Evolutionary conservation across 2,888 invertebrate genomes (phyloP), one percentile per base, ranked within the genome.

Genomic region (Stenodema calcarata): DNA sequence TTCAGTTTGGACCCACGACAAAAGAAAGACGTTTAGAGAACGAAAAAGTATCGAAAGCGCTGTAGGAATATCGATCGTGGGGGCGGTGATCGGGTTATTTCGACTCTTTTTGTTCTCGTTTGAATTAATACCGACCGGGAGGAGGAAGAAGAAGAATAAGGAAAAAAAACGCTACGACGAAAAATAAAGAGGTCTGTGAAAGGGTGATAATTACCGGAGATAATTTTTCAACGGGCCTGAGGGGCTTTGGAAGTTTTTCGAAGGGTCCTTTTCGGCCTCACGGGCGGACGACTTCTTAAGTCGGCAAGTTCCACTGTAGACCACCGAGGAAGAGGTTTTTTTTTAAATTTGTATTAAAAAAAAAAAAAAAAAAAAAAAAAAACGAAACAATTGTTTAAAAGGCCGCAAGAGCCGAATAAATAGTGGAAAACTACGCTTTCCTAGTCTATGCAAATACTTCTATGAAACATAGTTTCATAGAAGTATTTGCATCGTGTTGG

Each of bases 201-300:
- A 62, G 73, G 73, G 73, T 73, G 73, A 73, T 73, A 73, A 73
- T 73, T 73, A 73, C 73, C 35, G 41, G 28, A 35, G 73, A 73
- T 35, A 18, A 18, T 73, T 41, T 73, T 73, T 73, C 28, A 73
- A 41, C 73, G 30, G 18, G 73, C 73, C 73, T n/a, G 35, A 18
- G 35, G 35, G 73, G 14, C 35, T 73, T 35, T 12, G 70, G 41
- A 35, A 7, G 70, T 27, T 70, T 30, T 70, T 27, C 1, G 27
- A 4, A 27, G 30, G 70, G 70, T 70, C 69, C 11, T 70, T 30
- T 1, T 7, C 35, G 35, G 4, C 70, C 28, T 11, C 12, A 0
- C 27, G 70, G 1, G 70, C 28, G 11, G 70, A 27, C 6, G 3
- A 7, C 0, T 30, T 14, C 16, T 30, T 27, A 30, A 18, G 4